Evolutionary conservation across 2,797 vertebrate species (phyloP).

Genomic region (Enteromius trimaculatus): DNA sequence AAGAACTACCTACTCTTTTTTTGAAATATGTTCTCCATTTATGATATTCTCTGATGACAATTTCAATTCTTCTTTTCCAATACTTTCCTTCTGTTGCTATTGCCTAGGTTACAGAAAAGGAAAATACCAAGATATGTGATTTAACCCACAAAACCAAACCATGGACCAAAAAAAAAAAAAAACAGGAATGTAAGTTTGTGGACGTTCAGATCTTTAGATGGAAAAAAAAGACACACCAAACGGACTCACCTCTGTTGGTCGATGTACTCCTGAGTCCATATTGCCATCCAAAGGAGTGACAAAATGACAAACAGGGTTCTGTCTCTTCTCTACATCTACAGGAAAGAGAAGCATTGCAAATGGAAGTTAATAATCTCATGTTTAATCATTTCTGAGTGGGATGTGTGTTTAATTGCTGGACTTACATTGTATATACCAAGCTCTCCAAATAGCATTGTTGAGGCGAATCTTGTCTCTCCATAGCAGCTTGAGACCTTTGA

Average conservation of each 20-base stretch:
- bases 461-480: slow-evolving; percentile 99
- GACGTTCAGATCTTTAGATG: neutral
- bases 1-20: slow-evolving; percentile 84
- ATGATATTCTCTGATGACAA: slow-evolving; percentile 96
- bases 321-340: slow-evolving; percentile 92
- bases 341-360: slow-evolving; percentile 44
- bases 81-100: slow-evolving; percentile 90
- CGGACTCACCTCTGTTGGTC: slow-evolving; percentile 85
- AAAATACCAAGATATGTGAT: neutral
- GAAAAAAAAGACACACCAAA: neutral
- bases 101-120: slow-evolving; percentile 73
- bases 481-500: slow-evolving; percentile 95
- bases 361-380: neutral
- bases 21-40: slow-evolving; percentile 99
- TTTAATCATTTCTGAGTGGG: neutral
- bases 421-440: slow-evolving; percentile 99
- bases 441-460: slow-evolving; percentile 99
- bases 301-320: slow-evolving; percentile 96
- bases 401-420: neutral
- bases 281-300: slow-evolving; percentile 93
- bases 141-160: too few species aligned
- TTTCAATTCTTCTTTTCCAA: slow-evolving; percentile 96
- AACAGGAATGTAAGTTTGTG: too few species aligned
- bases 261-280: slow-evolving; percentile 86
- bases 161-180: neutral